Evolutionary conservation across 2,888 invertebrate genomes (phyloP).

Genomic region (Diarsia dahlii): DNA sequence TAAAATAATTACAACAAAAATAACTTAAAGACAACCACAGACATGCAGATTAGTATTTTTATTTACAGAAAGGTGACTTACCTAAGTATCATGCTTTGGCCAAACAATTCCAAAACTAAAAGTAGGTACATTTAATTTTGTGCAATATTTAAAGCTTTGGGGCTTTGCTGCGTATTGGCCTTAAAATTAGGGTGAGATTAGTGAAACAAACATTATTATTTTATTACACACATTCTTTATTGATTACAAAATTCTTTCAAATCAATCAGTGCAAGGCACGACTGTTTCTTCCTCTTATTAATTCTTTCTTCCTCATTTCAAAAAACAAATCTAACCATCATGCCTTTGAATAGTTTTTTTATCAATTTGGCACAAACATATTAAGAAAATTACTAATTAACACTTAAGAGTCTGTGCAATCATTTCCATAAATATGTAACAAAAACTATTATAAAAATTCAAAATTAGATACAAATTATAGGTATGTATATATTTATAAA

Average conservation of each 20-base stretch:
- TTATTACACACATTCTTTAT: conserved; percentile 73
- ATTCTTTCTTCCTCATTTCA: conserved; percentile 27
- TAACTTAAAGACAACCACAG: conserved; percentile 36
- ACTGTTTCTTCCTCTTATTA: conserved; percentile 33
- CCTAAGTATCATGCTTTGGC: conserved; percentile 69
- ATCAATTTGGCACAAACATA: conserved; percentile 62
- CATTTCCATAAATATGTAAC: conserved; percentile 49
- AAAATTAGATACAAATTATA: conserved; percentile 27
- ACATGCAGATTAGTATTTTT: conserved; percentile 72
- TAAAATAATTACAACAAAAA: conserved; percentile 19
- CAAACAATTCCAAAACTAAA: conserved; percentile 55
- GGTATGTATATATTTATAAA: too few species aligned
- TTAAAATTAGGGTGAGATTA: conserved; percentile 60
- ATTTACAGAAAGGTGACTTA: conserved; percentile 71
- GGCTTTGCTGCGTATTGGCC: conserved; percentile 18
- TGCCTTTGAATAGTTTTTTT: conserved; percentile 21
- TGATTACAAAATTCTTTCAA: conserved; percentile 69
- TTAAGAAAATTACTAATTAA: conserved; percentile 39
- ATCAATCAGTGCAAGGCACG: conserved; percentile 67
- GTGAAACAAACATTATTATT: conserved; percentile 64
- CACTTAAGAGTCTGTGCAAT: conserved; percentile 40
- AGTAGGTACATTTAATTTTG: conserved; percentile 38
- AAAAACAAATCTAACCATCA: conserved; percentile 20
- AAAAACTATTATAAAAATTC: conserved; percentile 46
- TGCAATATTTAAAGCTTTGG: conserved; percentile 56